Conservation (phyloP, 2,888 invertebrate genomes). For the Leptinotarsa haldemani region DNA sequence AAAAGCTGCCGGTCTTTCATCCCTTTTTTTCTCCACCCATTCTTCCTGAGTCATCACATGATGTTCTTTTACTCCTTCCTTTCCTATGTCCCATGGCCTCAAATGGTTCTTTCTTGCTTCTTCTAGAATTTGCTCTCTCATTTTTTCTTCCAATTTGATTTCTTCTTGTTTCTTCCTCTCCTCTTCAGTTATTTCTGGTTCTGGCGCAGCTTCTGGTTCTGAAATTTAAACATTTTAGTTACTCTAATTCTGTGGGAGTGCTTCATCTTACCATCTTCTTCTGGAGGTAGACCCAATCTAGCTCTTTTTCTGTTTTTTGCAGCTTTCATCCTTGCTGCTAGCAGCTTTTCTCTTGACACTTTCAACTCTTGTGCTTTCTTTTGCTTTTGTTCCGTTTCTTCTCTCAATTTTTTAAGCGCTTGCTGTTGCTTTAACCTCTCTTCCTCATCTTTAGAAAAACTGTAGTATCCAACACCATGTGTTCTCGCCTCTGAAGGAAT, state of each 20-base stretch:
- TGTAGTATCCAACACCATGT: slow-evolving; percentile 93
- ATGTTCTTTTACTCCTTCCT: slow-evolving; percentile 71
- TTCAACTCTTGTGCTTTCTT: slow-evolving; percentile 72
- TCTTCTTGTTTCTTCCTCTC: slow-evolving; percentile 52
- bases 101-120: slow-evolving; percentile 70
- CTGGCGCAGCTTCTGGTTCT: slow-evolving; percentile 47
- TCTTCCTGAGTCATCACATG: slow-evolving; percentile 79
- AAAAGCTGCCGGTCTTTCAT: slow-evolving; percentile 80
- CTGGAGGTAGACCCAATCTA: slow-evolving; percentile 78
- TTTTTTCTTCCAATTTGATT: slow-evolving; percentile 59
- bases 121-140: slow-evolving; percentile 68
- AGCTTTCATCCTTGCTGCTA: slow-evolving; percentile 78
- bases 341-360: slow-evolving; percentile 73
- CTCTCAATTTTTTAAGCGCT: slow-evolving; percentile 77
- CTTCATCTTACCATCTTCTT: slow-evolving; percentile 67
- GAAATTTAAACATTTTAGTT: slow-evolving; percentile 27
- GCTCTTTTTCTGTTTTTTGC: slow-evolving; percentile 80
- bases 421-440: slow-evolving; percentile 85
- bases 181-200: slow-evolving; percentile 44
- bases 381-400: slow-evolving; percentile 78
- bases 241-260: neutral
- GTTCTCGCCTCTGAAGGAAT: slow-evolving; percentile 81
- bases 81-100: slow-evolving; percentile 81
- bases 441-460: slow-evolving; percentile 88
- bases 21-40: slow-evolving; percentile 80